Conservation (phyloP, 2,113 vertebrate genomes). For the Ictidomys tridecemlineatus region DNA sequence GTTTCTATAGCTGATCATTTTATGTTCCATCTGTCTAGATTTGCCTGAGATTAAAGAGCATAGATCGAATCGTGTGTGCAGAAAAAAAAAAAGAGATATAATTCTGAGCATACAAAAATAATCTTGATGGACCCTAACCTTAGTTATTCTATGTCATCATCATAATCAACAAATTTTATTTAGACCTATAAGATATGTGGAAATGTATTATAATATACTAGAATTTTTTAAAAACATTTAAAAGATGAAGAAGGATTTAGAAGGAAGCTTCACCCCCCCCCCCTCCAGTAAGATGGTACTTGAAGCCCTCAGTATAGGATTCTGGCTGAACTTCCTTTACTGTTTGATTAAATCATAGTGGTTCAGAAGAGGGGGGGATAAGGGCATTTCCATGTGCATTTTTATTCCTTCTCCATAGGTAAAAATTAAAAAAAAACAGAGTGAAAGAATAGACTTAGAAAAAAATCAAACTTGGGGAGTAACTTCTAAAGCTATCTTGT, state of each 20-base stretch:
- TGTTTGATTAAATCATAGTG: background rate
- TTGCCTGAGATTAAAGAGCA: background rate
- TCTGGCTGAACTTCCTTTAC: background rate
- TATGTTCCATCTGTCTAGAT: background rate
- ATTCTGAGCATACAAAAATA: constrained; percentile 15
- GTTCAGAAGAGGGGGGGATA: background rate
- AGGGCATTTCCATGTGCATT: background rate
- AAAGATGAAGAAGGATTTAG: background rate
- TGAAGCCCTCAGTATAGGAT: background rate
- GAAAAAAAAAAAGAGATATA: background rate
- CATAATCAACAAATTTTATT: background rate
- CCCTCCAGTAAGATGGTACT: background rate
- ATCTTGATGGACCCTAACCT: background rate
- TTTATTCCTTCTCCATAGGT: background rate
- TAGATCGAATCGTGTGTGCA: background rate
- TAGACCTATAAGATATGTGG: background rate
- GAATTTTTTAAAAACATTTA: background rate
- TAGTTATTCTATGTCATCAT: background rate
- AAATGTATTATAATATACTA: background rate
- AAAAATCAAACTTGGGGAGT: background rate
- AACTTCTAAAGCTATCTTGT: background rate
- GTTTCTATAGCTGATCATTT: background rate
- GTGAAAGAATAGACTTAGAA: background rate
- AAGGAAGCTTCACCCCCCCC: background rate
- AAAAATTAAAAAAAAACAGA: background rate